Base-by-base conservation (phyloP, 2,113 vertebrate species). In the Phylloscopus trochiloides region DNA sequence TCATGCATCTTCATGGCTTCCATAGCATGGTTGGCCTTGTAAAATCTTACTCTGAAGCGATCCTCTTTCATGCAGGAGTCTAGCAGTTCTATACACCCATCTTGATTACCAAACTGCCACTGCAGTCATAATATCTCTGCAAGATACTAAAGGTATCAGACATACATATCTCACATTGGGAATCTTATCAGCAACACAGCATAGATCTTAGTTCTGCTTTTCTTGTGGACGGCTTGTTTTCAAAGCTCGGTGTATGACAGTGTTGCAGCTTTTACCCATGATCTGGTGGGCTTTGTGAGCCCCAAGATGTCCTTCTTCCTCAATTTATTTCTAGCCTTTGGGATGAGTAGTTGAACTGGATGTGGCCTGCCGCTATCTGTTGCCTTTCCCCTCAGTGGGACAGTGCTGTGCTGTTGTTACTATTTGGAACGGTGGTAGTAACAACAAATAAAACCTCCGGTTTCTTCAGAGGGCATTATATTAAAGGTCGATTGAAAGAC, bases 111-210 rank as follows among this genome's bases (percentile, higher is more conserved):
- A 32, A 45, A 32, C 36, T 70, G 32, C 28, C 2, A 0, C 34
- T 54, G 21, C 2, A 0, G 15, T 88, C 2, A 0, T 75, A 57
- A 34, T 18, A 25, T 52, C 31, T 58, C 24, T 67, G 58, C 26
- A 62, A 28, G 11, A 10, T n/a, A 31, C 31, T 48, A 7, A 67
- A 67, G 42, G 8, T 67, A 13, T 58, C 34, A 78, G n/a, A 28
- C 26, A 42, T 22, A 20, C 0, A 1, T 28, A 22, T 71, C 28
- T 65, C 32, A 22, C 29, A 51, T 9, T 0, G 0, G n/a, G 17
- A 80, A 31, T 57, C 29, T 36, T 21, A 25, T 1, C 45, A 70
- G 36, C 57, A 66, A 8, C 2, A 5, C 19, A 75, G 26, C 34
- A 25, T 62, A 36, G 3, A 47, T 84, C 42, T 67, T 22, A 28